phyloP scores from a whole-genome alignment of 2,797 vertebrate genomes.

The Eulemur albifrons region DNA sequence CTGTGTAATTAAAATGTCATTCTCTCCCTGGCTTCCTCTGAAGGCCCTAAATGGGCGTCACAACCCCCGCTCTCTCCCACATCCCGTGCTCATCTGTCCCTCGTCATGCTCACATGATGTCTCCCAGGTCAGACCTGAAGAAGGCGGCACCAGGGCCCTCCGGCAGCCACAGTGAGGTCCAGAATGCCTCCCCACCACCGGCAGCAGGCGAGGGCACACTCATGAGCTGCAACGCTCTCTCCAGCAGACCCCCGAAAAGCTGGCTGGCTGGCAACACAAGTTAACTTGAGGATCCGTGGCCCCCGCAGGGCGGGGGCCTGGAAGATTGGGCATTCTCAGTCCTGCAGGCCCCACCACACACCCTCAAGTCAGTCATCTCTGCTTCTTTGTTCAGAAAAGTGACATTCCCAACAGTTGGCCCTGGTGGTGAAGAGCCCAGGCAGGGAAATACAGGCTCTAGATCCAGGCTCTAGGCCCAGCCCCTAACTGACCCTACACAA shows the following conservation, averaged over 20 bases:
- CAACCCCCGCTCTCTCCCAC: not conserved
- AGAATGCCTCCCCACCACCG: not conserved
- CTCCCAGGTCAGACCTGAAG: not conserved
- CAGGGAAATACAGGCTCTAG: not conserved
- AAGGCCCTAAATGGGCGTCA: not conserved
- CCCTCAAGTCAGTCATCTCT: too few species aligned
- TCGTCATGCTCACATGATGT: not conserved
- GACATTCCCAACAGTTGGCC: accelerated
- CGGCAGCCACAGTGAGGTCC: not conserved
- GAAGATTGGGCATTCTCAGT: not conserved
- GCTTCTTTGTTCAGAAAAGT: not conserved
- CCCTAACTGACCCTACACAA: not conserved
- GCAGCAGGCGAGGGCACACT: not conserved
- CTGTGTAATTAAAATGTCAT: constrained; percentile 51
- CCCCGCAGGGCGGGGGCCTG: too few species aligned
- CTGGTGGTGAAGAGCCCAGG: not conserved
- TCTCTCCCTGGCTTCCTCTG: not conserved
- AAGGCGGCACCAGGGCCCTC: not conserved
- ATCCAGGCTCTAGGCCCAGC: not conserved
- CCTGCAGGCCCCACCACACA: too few species aligned
- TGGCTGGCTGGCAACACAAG: not conserved
- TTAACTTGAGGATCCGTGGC: not conserved
- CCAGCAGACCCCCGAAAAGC: not conserved
- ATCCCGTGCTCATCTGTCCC: not conserved
- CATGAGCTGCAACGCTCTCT: not conserved